Conservation (phyloP, 2,888 invertebrate species). For the Eulithis testata region DNA sequence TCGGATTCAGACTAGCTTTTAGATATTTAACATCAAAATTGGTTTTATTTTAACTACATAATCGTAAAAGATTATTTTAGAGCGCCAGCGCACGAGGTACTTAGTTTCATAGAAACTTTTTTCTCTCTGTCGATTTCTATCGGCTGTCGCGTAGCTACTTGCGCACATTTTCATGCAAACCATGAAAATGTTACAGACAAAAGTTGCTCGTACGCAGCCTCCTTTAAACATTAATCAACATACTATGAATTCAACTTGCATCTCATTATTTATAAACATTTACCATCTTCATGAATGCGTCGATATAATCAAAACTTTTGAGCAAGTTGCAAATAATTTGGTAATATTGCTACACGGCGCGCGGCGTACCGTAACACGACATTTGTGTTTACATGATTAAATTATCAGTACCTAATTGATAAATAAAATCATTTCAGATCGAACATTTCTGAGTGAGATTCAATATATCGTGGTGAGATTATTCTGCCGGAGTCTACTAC, state of each 20-base stretch:
- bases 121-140: too few species aligned
- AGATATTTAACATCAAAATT: not conserved
- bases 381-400: not conserved
- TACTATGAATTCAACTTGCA: not conserved
- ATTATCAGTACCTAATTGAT: slow-evolving; percentile 1
- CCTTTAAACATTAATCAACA: not conserved
- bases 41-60: not conserved
- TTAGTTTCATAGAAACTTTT: too few species aligned
- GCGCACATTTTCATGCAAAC: too few species aligned
- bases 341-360: slow-evolving; percentile 30
- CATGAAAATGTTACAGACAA: too few species aligned
- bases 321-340: slow-evolving; percentile 30
- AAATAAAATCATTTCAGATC: slow-evolving; percentile 66
- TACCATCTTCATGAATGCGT: slow-evolving; percentile 5
- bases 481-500: slow-evolving; percentile 86
- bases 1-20: not conserved
- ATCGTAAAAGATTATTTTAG: too few species aligned
- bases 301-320: slow-evolving; percentile 21
- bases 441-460: slow-evolving; percentile 72
- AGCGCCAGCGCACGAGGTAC: too few species aligned
- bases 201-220: not conserved
- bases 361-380: not conserved
- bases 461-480: slow-evolving; percentile 69
- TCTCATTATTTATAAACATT: not conserved
- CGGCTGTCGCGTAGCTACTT: too few species aligned